These are phyloP conservation scores for Dryobates pubescens DNA, from an alignment of 2,797 vertebrate genomes.

Conservation along the genomic window DNA sequence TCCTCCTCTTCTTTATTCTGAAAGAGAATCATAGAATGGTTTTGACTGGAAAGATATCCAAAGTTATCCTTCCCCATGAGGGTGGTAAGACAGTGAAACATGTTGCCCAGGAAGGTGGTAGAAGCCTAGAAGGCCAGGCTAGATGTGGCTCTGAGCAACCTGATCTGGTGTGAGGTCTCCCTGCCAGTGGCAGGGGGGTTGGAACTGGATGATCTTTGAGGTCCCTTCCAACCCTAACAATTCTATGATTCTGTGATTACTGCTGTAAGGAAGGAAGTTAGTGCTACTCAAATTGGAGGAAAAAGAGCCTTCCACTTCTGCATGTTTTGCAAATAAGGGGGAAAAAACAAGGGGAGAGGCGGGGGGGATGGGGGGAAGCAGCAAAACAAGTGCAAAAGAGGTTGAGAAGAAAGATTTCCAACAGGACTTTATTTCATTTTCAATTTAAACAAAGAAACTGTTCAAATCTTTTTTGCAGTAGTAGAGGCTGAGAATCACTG, in stretches of 20 bases:
- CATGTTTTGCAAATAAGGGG: background rate
- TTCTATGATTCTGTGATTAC: background rate
- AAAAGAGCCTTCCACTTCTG: background rate
- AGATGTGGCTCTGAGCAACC: too few relatives aligned
- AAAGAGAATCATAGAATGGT: background rate
- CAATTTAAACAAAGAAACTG: background rate
- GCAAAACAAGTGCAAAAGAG: background rate
- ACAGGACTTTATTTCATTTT: background rate
- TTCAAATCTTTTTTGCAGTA: background rate
- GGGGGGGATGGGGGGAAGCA: background rate
- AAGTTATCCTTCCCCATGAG: too few relatives aligned
- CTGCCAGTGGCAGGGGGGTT: too few relatives aligned
- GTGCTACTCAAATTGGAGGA: background rate
- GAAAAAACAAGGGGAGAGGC: too few relatives aligned
- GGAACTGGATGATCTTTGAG: too few relatives aligned
- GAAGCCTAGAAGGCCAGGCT: too few relatives aligned
- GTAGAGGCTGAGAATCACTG: background rate
- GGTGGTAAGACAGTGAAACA: too few relatives aligned
- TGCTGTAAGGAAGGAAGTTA: background rate
- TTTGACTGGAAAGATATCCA: too few relatives aligned
- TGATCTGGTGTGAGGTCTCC: too few relatives aligned
- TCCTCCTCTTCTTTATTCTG: background rate
- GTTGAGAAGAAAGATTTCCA: rapidly evolving
- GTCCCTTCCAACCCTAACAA: too few relatives aligned
- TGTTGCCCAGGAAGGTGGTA: too few relatives aligned